phyloP scores from a whole-genome alignment of 2,888 invertebrate species.

The Ichneumon xanthorius region DNA sequence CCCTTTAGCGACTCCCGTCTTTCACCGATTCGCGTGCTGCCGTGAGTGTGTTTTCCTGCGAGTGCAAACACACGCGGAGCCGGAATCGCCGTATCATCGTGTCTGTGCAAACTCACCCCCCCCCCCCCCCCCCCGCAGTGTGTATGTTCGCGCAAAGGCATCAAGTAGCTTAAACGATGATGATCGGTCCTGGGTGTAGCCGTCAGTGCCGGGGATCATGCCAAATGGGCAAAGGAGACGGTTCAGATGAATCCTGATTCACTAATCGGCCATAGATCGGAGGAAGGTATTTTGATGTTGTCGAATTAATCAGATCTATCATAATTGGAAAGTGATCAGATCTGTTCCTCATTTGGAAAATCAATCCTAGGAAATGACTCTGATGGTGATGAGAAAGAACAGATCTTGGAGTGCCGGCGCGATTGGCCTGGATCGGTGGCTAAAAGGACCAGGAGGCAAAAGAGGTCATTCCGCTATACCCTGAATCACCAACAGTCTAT shows the following conservation, averaged over 20 bases:
- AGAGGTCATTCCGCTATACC: too few relatives aligned
- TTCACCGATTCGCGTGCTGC: slow-evolving; percentile 37
- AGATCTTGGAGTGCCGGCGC: too few relatives aligned
- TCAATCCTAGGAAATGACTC: too few relatives aligned
- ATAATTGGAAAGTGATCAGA: too few relatives aligned
- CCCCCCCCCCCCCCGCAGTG: not conserved
- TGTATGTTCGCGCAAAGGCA: slow-evolving; percentile 55
- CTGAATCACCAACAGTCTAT: too few relatives aligned
- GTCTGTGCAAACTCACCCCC: slow-evolving; percentile 3
- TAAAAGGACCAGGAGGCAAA: too few relatives aligned
- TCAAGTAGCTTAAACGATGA: slow-evolving; percentile 76
- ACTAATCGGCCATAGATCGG: not conserved
- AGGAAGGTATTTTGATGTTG: not conserved
- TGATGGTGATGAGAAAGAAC: too few relatives aligned
- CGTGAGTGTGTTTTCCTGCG: slow-evolving; percentile 15
- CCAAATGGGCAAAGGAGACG: slow-evolving; percentile 18
- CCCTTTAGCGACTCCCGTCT: slow-evolving; percentile 36
- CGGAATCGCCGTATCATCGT: not conserved
- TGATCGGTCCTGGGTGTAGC: slow-evolving; percentile 14
- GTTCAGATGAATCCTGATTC: slow-evolving; percentile 19
- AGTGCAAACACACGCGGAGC: not conserved
- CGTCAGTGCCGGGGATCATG: not conserved
- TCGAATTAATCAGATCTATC: too few relatives aligned
- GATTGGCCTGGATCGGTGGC: not conserved
- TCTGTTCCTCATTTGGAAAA: too few relatives aligned